Conservation (phyloP, 2,113 vertebrate genomes). For the Marmota monax region DNA sequence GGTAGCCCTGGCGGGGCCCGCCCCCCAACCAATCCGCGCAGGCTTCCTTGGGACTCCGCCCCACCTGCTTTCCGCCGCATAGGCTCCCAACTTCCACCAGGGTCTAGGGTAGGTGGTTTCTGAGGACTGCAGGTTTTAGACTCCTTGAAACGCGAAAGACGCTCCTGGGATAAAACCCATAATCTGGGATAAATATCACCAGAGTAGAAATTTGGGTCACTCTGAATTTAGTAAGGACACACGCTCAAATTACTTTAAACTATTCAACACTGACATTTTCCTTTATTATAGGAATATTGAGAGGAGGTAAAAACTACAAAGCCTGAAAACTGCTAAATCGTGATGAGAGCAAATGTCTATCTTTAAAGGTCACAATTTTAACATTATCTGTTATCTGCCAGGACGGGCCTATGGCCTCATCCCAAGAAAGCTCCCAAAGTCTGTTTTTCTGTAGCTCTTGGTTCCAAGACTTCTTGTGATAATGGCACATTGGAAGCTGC, state of each 20-base stretch:
- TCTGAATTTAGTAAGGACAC: background rate
- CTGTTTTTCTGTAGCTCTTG: background rate
- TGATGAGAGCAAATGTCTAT: too few species aligned
- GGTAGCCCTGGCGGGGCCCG: too few species aligned
- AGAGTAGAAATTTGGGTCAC: background rate
- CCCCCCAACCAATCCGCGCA: constrained; percentile 43
- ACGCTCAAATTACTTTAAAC: background rate
- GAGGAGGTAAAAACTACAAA: too few species aligned
- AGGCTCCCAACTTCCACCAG: background rate
- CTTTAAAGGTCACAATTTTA: too few species aligned
- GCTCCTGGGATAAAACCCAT: background rate
- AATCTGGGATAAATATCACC: background rate
- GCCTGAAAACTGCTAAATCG: too few species aligned
- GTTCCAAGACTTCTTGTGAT: background rate
- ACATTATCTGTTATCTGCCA: background rate
- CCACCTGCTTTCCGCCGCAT: background rate
- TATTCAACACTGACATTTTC: background rate
- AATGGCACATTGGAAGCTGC: background rate
- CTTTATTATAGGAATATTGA: background rate
- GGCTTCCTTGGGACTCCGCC: background rate
- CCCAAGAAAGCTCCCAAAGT: background rate
- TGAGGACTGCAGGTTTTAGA: rapidly evolving
- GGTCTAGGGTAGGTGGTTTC: rapidly evolving
- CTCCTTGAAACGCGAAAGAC: background rate
- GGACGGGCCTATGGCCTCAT: background rate